phyloP scores from a whole-genome alignment of 2,797 vertebrate genomes.

The Ctenosaura bakeri region DNA sequence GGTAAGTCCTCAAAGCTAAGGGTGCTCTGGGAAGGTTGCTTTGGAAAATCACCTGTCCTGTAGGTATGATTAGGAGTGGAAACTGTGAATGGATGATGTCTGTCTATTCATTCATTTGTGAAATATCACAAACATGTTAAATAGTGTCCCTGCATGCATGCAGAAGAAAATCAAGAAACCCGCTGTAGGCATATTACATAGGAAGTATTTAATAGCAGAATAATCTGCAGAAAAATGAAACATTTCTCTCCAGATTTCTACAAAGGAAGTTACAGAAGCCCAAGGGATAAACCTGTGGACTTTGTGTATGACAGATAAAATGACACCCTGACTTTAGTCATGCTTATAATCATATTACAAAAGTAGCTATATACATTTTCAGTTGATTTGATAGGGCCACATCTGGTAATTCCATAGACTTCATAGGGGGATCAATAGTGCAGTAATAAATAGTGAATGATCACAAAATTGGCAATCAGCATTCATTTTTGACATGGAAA shows the following conservation, averaged over 20 bases:
- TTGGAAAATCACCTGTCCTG: not conserved
- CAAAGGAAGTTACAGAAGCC: constrained; percentile 41
- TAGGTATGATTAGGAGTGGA: not conserved
- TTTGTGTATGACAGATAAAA: constrained; percentile 49
- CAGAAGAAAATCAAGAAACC: constrained; percentile 63
- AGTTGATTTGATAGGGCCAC: constrained; percentile 27
- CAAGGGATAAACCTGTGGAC: constrained; percentile 1
- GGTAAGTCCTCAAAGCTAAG: too few relatives aligned
- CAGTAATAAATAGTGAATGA: constrained; percentile 26
- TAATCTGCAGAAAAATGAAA: constrained; percentile 39
- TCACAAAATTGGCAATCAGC: constrained; percentile 15
- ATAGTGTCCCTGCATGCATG: not conserved
- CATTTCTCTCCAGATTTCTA: constrained; percentile 55
- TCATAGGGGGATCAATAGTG: constrained; percentile 35
- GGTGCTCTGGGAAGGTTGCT: too few relatives aligned
- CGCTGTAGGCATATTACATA: constrained; percentile 63
- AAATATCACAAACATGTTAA: not conserved
- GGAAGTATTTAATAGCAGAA: constrained; percentile 49
- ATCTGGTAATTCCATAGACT: constrained; percentile 24
- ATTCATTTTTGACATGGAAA: constrained; percentile 38
- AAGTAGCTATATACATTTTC: not conserved
- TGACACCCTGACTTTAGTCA: constrained; percentile 38
- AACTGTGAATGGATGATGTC: too few relatives aligned
- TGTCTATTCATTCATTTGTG: not conserved
- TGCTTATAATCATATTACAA: constrained; percentile 41